Evolutionary conservation across 2,888 invertebrate species (phyloP), one percentile per base, ranked within the genome.

Genomic region (Xiphydria camelus): DNA sequence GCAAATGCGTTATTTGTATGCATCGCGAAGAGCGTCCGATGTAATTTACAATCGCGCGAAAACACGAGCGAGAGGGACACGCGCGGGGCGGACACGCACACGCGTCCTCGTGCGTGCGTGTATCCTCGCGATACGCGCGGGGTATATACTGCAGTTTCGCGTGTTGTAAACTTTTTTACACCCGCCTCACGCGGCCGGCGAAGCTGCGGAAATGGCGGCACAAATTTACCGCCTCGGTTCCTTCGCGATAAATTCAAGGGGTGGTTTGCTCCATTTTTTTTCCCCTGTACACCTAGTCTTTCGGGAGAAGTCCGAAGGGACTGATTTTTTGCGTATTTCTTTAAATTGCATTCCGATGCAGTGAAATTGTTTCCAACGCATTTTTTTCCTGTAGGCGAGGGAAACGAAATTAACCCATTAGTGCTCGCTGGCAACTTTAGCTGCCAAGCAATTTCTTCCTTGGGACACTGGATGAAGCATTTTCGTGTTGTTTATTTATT

Each of bases 81-180:
- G 17, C 33, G 33, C n/a, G 33, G 7, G 10, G 17, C 4, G 33
- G 33, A 33, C 4, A 14, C 14, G 2, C 10, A 18, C 12, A 6
- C 12, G 12, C n/a, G 9, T n/a, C 12, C 17, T 33, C 17, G 10
- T 33, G n/a, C 17, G 9, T 9, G 7, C n/a, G n/a, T n/a, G n/a
- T n/a, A n/a, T n/a, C n/a, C n/a, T n/a, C n/a, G n/a, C n/a, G n/a
- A n/a, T n/a, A n/a, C n/a, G n/a, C n/a, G n/a, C 51, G 53, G 51
- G 42, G 57, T 55, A 59, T 54, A 55, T 57, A 58, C 57, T 59
- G 58, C 57, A 62, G 49, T 48, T 45, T 55, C 48, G 54, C 50
- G 35, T 7, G 20, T n/a, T 12, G 19, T 3, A 41, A 25, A 19
- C 23, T 23, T n/a, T 23, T 23, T 23, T 23, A n/a, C 23, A 23